These are phyloP conservation scores for Drosophila longiperda DNA, from an alignment of 2,888 invertebrate species.

Conservation along the genomic window DNA sequence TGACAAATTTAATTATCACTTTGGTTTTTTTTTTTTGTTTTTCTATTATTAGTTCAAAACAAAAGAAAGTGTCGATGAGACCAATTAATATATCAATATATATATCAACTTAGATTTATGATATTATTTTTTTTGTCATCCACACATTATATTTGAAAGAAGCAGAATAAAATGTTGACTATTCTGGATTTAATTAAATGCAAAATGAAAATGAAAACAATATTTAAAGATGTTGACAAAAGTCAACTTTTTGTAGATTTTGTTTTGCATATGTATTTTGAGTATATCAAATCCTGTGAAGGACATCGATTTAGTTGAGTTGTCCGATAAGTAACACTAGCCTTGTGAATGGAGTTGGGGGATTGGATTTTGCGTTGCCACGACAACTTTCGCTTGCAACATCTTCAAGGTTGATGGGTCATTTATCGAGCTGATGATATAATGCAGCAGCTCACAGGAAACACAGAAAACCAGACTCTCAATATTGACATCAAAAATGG, in stretches of 20 bases:
- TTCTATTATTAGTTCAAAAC: background rate
- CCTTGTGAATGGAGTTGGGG: background rate
- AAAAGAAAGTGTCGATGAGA: background rate
- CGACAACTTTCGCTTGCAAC: conserved; percentile 33
- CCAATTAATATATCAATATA: background rate
- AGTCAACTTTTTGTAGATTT: conserved; percentile 38
- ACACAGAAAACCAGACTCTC: conserved; percentile 1
- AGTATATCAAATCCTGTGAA: conserved; percentile 7
- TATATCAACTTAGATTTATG: background rate
- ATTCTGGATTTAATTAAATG: conserved; percentile 19
- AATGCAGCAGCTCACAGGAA: conserved; percentile 20
- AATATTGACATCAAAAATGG: background rate
- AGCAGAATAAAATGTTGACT: background rate
- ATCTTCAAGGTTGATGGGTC: conserved; percentile 39
- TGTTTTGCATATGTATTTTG: background rate
- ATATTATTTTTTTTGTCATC: background rate
- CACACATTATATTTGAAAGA: background rate
- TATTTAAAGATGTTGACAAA: conserved; percentile 14
- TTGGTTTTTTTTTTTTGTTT: background rate
- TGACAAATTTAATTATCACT: conserved; percentile 12
- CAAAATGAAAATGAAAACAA: conserved; percentile 41
- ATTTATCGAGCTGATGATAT: conserved; percentile 24
- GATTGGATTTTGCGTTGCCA: background rate
- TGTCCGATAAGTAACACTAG: background rate
- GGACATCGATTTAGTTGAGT: conserved; percentile 26